A percentile compares a stretch with the other conserved stretches of the same genome.
Evolutionary conservation across 2,113 vertebrate genomes (phyloP).

Genomic region (Myanophis thanlyinensis): DNA sequence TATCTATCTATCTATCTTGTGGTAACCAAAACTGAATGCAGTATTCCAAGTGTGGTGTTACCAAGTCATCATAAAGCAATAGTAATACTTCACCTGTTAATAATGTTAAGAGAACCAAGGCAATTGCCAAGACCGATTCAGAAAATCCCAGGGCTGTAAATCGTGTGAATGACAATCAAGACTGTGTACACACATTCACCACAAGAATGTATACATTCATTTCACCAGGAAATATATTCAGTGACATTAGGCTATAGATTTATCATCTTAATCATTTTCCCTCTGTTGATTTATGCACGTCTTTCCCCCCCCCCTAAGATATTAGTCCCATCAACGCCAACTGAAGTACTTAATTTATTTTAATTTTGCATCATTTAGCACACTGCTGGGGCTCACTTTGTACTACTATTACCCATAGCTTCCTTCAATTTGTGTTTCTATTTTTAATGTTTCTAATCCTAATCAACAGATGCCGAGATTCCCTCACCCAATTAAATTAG

Average conservation of each 20-base stretch:
- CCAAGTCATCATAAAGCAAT: neutral
- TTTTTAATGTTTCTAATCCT: neutral
- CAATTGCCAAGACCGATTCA: neutral
- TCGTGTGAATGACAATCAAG: neutral
- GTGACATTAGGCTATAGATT: neutral
- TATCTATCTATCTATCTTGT: no score
- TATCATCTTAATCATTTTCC: neutral
- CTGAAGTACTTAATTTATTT: conserved; percentile 5
- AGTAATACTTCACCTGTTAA: no score
- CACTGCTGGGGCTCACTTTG: neutral
- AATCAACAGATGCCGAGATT: neutral
- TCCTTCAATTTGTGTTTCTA: neutral
- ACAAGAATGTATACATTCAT: neutral
- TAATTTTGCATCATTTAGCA: conserved; percentile 7
- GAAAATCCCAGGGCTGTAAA: neutral
- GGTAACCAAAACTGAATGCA: no score
- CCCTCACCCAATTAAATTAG: neutral
- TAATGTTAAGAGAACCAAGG: neutral
- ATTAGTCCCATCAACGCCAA: neutral
- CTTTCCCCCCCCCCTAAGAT: neutral
- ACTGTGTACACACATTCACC: neutral
- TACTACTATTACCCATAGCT: neutral
- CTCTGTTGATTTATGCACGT: neutral
- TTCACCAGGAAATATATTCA: neutral
- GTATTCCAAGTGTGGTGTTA: no score